These are phyloP conservation scores for Drosophila meridiana DNA, from an alignment of 2,888 invertebrate species.

Conservation along the genomic window DNA sequence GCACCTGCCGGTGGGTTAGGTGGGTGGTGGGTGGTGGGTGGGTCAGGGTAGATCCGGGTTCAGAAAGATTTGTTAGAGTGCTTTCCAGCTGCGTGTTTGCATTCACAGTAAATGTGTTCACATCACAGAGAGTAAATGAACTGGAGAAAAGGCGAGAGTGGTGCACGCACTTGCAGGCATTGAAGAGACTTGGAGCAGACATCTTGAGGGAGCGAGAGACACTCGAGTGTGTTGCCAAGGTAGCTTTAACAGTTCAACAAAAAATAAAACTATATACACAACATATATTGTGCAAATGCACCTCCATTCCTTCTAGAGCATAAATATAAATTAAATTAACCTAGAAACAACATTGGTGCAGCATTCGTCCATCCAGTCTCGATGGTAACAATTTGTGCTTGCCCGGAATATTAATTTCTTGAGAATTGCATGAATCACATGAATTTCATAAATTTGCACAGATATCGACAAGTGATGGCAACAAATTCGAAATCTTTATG, in stretches of 20 bases:
- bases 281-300: background rate
- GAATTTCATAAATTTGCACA: slow-evolving; percentile 26
- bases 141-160: background rate
- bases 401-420: background rate
- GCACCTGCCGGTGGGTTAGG: slow-evolving; percentile 9
- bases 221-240: background rate
- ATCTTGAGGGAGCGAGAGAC: background rate
- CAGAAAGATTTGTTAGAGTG: slow-evolving; percentile 13
- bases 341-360: background rate
- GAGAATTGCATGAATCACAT: slow-evolving; percentile 1
- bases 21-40: background rate
- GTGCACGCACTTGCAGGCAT: background rate
- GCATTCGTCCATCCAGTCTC: too few species aligned
- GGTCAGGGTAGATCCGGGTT: background rate
- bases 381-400: too few species aligned
- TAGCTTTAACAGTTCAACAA: background rate
- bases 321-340: background rate
- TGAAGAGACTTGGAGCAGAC: background rate
- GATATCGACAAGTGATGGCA: slow-evolving; percentile 24
- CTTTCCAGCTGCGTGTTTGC: slow-evolving; percentile 14
- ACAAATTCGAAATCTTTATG: slow-evolving; percentile 16
- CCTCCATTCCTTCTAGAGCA: background rate
- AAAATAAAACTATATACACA: background rate
- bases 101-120: slow-evolving; percentile 18
- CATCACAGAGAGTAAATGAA: slow-evolving; percentile 14